A percentile compares a stretch with the other conserved stretches of the same genome.
These are phyloP conservation scores for Caenorhabditis drosophilae DNA, from an alignment of 2,888 invertebrate genomes.

Conservation along the genomic window DNA sequence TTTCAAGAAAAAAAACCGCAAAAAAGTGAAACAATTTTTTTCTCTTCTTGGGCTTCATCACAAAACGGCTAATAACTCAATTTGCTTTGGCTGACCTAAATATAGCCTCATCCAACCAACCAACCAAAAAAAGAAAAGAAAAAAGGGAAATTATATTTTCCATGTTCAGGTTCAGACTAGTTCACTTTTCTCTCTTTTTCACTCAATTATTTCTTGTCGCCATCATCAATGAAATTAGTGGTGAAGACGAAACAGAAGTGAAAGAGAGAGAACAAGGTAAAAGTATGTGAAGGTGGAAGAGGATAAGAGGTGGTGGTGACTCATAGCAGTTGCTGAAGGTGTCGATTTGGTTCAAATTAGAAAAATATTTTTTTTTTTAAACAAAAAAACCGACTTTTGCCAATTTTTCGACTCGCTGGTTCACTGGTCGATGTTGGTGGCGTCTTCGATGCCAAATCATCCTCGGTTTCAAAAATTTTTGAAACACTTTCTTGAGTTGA, in stretches of 20 bases:
- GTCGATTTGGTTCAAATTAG: too few relatives aligned
- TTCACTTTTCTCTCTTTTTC: conserved; percentile 17
- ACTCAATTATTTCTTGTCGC: too few relatives aligned
- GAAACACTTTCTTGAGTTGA: conserved; percentile 53
- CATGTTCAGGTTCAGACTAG: conserved; percentile 24
- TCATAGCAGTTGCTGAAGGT: too few relatives aligned
- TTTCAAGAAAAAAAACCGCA: too few relatives aligned
- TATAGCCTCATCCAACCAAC: conserved; percentile 10
- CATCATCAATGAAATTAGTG: neutral
- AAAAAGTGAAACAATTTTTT: too few relatives aligned
- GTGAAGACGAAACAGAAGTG: too few relatives aligned
- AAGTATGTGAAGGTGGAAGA: too few relatives aligned
- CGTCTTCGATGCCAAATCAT: conserved; percentile 53
- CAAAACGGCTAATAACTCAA: conserved; percentile 10
- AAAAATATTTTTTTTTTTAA: too few relatives aligned
- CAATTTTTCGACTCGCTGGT: conserved; percentile 29
- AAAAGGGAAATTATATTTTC: too few relatives aligned
- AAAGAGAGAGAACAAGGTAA: too few relatives aligned
- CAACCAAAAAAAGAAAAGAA: too few relatives aligned
- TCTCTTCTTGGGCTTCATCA: conserved; percentile 1
- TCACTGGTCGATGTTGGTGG: conserved; percentile 8
- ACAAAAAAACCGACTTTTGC: conserved; percentile 20
- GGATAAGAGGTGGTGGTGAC: too few relatives aligned
- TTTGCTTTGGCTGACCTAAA: conserved; percentile 37
- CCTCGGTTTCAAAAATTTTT: conserved; percentile 64